Evolutionary conservation across 1,140 invertebrate genomes (phyloP).

Genomic region (Aphis craccivora): DNA sequence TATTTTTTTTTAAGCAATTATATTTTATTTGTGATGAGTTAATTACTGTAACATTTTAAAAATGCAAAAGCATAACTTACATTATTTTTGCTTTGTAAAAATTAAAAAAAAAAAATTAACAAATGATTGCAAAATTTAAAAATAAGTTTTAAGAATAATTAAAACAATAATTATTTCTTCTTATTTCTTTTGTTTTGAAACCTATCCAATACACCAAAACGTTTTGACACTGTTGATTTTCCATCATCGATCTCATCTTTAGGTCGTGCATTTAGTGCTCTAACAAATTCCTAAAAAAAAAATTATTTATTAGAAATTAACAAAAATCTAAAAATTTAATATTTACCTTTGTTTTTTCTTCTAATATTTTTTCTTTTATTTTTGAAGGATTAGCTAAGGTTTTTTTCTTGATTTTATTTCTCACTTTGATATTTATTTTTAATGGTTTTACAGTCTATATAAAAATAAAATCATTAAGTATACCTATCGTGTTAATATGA

Average conservation of each 20-base stretch:
- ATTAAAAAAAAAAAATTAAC: too few species aligned
- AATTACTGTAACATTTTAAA: background rate
- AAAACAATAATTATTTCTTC: background rate
- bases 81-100: too few species aligned
- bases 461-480: background rate
- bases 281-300: constrained; percentile 34
- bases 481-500: background rate
- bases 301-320: background rate
- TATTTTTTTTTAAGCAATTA: constrained; percentile 13
- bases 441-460: constrained; percentile 49
- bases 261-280: background rate
- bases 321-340: background rate
- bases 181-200: constrained; percentile 50
- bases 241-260: background rate
- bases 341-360: constrained; percentile 58
- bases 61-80: too few species aligned
- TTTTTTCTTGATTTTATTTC: constrained; percentile 45
- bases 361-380: constrained; percentile 56
- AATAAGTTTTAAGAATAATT: too few species aligned
- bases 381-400: constrained; percentile 52
- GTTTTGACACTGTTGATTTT: background rate
- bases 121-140: too few species aligned
- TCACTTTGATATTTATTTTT: constrained; percentile 53
- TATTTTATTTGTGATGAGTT: background rate
- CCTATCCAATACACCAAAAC: constrained; percentile 34